Conservation (phyloP, 2,113 vertebrate genomes). For the Scartelaos histophorus region DNA sequence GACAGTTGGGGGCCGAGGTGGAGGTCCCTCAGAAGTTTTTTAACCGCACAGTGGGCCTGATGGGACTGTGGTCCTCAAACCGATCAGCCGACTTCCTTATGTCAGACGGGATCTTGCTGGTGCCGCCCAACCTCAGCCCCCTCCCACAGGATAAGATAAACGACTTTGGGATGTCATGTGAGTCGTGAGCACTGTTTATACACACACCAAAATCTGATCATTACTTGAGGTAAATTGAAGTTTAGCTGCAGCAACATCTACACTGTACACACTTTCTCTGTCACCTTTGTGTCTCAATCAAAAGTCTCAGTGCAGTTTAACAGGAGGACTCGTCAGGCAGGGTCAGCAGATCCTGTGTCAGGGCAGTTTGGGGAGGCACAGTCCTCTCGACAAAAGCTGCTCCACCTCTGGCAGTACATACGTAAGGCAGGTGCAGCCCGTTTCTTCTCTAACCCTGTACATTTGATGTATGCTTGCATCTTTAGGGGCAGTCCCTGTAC, state of each 20-base stretch:
- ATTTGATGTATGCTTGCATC: slow-evolving; percentile 19
- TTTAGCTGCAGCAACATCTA: no score
- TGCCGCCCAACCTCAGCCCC: slow-evolving; percentile 33
- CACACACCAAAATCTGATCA: no score
- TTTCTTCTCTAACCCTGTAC: not conserved
- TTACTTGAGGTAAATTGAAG: no score
- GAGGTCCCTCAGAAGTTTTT: slow-evolving; percentile 78
- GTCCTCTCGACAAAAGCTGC: no score
- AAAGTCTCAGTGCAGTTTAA: no score
- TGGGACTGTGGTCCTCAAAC: slow-evolving; percentile 79
- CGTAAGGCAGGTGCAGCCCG: not conserved
- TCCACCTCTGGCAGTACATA: no score
- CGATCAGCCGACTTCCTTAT: slow-evolving; percentile 77
- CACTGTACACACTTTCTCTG: no score
- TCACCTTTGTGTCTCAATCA: no score
- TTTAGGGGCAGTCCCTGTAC: slow-evolving; percentile 78
- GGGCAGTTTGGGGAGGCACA: no score
- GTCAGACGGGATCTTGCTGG: slow-evolving; percentile 70
- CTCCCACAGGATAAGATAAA: slow-evolving; percentile 70
- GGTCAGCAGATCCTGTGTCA: no score
- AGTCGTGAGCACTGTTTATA: not conserved
- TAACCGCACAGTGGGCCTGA: slow-evolving; percentile 79
- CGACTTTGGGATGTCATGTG: slow-evolving; percentile 81
- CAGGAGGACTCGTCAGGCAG: no score
- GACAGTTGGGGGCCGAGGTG: slow-evolving; percentile 67